Percentiles rank a stretch among this genome's conserved stretches.
Conservation (phyloP, 2,888 invertebrate genomes). For the Sphaerophoria taeniata region DNA sequence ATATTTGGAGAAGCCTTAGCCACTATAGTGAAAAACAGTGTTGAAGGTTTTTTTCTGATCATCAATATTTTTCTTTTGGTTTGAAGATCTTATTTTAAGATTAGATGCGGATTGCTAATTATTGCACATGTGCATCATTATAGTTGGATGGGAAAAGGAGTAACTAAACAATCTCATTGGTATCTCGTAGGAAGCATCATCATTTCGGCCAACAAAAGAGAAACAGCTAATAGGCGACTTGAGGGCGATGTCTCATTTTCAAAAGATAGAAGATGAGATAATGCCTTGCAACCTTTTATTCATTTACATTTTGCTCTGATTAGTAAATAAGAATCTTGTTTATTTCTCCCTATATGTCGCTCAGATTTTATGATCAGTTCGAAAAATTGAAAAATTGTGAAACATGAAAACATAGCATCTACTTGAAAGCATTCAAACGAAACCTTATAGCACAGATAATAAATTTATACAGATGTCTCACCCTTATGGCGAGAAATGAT, state of each 20-base stretch:
- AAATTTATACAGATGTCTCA: no score
- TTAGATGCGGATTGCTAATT: constrained; percentile 64
- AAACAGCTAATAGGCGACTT: constrained; percentile 3
- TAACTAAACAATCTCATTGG: constrained; percentile 36
- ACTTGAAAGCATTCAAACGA: no score
- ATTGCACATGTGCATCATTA: constrained; percentile 72
- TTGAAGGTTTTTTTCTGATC: constrained; percentile 48
- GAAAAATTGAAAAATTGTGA: no score
- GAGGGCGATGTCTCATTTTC: constrained; percentile 26
- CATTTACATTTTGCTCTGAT: constrained; percentile 60
- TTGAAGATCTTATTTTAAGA: constrained; percentile 52
- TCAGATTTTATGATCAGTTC: no score
- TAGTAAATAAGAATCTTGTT: no score
- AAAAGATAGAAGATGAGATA: constrained; percentile 44
- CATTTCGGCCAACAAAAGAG: constrained; percentile 43
- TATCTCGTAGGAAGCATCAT: constrained; percentile 66
- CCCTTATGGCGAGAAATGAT: no score
- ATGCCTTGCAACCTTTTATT: constrained; percentile 61
- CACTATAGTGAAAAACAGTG: constrained; percentile 5
- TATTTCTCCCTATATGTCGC: no score
- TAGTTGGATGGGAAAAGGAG: constrained; percentile 43
- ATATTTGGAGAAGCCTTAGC: constrained; percentile 26
- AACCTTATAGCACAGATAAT: no score
- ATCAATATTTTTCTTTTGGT: constrained; percentile 57
- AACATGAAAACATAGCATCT: no score